Base-by-base conservation (phyloP, 2,113 vertebrate species). In the Hippocampus guttulatus region DNA sequence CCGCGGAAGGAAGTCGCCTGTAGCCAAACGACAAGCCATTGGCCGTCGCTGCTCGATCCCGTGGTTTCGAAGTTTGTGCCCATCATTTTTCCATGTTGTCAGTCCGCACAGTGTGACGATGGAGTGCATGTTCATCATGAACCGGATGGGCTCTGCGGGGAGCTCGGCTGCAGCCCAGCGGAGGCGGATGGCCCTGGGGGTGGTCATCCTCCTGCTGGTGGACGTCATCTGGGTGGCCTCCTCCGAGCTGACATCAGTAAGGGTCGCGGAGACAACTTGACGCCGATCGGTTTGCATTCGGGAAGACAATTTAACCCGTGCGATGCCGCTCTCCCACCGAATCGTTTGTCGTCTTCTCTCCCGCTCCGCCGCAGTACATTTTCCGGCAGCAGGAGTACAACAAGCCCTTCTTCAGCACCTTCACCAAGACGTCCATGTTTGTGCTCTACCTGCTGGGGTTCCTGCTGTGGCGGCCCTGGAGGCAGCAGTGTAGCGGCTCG, bases 371-470 rank as follows among this genome's bases (percentile, higher is more conserved):
- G 71, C 89, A 98, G 97, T 98, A 98, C 84, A 95, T 98, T 87
- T 98, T 98, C 81, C 92, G 90, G 82, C 82, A 78, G 47, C 93
- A 95, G 73, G 94, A 94, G 60, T 98, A 97, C 92, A 96, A 96
- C 85, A 98, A 98, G 82, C 97, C 97, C 8, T 98, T 98, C 90
- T 98, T 98, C 90, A 98, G 96, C 92, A 98, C 97, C 0, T 98
- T 98, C 90, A 94, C 96, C 82, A 98, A 98, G 91, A 96, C 97
- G 5, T 98, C 97, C 70, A 98, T 98, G 97, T 98, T 98, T 82
- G 92, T 97, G 61, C 90, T 98, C 0, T 98, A 98, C 76, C 86
- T 98, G 84, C 88, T 98, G 91, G 97, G 97, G 52, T 98, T 98
- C 88, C 89, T 97, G 88, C 89, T 98, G 86, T 98, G 97, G 97